Conservation (phyloP, 1,140 invertebrate genomes). For the Zaprionus inermis region DNA sequence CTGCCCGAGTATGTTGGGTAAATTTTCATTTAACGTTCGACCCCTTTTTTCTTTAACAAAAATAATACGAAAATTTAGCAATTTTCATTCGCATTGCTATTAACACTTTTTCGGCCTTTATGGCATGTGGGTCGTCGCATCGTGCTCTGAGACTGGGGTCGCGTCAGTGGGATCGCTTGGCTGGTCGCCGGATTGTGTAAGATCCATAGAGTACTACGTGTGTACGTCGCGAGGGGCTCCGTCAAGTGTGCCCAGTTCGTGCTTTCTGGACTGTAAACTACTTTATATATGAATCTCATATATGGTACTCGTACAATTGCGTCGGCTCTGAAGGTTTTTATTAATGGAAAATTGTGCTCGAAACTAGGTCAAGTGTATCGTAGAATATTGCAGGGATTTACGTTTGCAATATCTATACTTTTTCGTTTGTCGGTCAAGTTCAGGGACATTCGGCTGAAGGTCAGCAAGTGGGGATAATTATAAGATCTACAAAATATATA, state of each 20-base stretch:
- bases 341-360: conserved; percentile 63
- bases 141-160: conserved; percentile 29
- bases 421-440: conserved; percentile 42
- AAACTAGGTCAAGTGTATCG: conserved; percentile 68
- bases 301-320: conserved; percentile 28
- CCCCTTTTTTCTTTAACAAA: conserved; percentile 43
- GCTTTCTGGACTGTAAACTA: conserved; percentile 78
- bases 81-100: conserved; percentile 65
- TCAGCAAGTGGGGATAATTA: conserved; percentile 1
- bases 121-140: conserved; percentile 63
- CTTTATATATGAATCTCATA: not conserved
- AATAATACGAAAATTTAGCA: conserved; percentile 68
- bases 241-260: conserved; percentile 53
- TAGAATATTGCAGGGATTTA: conserved; percentile 34
- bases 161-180: conserved; percentile 59
- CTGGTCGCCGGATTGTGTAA: conserved; percentile 67
- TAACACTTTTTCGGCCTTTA: conserved; percentile 61
- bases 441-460: conserved; percentile 35
- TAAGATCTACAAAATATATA: not conserved
- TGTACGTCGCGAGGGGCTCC: conserved; percentile 6
- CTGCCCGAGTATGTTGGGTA: conserved; percentile 2
- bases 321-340: conserved; percentile 70
- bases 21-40: conserved; percentile 70
- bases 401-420: conserved; percentile 26
- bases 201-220: conserved; percentile 31